These are phyloP conservation scores for Pterocles orientalis DNA, from an alignment of 2,113 vertebrate genomes.

Conservation along the genomic window DNA sequence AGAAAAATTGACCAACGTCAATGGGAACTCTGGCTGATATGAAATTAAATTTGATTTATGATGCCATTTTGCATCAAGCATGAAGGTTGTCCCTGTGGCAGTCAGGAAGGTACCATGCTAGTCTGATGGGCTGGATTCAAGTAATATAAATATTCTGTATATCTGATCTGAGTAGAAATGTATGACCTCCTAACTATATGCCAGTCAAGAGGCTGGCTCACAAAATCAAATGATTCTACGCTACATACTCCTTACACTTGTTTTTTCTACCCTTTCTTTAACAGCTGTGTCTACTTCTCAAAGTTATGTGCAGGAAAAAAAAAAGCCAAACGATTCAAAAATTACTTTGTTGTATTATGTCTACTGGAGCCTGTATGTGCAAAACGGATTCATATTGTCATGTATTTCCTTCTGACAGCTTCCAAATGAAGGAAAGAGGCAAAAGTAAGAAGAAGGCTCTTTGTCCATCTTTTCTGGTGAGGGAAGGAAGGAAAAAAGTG, in stretches of 20 bases:
- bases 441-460: not conserved
- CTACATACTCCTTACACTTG: not conserved
- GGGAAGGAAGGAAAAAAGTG: not conserved
- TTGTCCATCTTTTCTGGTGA: not conserved
- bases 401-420: not conserved
- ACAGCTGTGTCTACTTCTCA: not conserved
- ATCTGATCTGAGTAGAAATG: not conserved
- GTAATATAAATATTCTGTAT: not conserved
- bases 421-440: not conserved
- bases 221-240: not conserved
- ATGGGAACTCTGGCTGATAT: accelerated
- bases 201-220: not conserved
- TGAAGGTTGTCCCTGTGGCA: not conserved
- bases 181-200: not conserved
- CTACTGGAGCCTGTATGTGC: not conserved
- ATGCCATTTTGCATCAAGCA: not conserved
- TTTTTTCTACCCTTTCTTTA: not conserved
- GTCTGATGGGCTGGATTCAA: not conserved
- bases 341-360: not conserved
- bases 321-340: not conserved
- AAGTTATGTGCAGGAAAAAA: not conserved
- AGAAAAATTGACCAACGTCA: not conserved
- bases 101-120: not conserved
- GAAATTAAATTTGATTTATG: not conserved
- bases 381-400: not conserved